Conservation (phyloP, 1,140 invertebrate genomes). For the Drosophila mayri region DNA sequence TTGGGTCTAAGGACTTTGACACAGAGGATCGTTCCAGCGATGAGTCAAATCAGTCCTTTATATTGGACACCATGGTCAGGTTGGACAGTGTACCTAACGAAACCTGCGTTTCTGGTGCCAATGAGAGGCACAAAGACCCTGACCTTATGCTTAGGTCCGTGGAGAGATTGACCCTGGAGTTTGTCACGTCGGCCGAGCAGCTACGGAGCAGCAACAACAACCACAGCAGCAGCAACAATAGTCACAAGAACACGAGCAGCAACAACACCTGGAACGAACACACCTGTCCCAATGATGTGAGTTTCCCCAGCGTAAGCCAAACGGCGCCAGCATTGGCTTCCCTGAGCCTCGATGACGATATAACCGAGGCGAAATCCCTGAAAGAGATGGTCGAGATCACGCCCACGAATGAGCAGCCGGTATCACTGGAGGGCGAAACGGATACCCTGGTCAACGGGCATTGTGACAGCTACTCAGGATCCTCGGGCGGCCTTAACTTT, state of each 20-base stretch:
- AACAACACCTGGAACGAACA: conserved; percentile 92
- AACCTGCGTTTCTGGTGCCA: conserved; percentile 12
- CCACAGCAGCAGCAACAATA: conserved; percentile 57
- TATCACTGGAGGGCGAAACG: conserved; percentile 61
- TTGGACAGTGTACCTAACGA: conserved; percentile 34
- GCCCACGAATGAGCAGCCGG: conserved; percentile 64
- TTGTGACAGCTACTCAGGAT: conserved; percentile 6
- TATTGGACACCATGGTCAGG: conserved; percentile 70
- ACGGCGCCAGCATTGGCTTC: conserved; percentile 90
- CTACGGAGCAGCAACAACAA: conserved; percentile 73
- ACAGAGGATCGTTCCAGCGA: conserved; percentile 72
- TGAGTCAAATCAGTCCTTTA: conserved; percentile 77
- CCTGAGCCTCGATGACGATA: conserved; percentile 86
- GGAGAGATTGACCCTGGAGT: conserved; percentile 87
- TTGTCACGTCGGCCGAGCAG: conserved; percentile 87
- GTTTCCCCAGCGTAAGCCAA: conserved; percentile 91
- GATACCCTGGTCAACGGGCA: conserved; percentile 52
- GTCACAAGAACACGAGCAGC: conserved; percentile 60
- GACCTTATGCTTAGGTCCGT: conserved; percentile 89
- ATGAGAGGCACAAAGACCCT: conserved; percentile 86
- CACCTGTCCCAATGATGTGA: conserved; percentile 90
- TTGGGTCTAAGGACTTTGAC: conserved; percentile 72
- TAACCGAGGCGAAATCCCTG: conserved; percentile 57
- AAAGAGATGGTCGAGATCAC: conserved; percentile 61
- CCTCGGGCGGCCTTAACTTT: conserved; percentile 61